A percentile compares a stretch with the other conserved stretches of the same genome.
These are phyloP conservation scores for Calameuta pallipes DNA, from an alignment of 2,888 invertebrate genomes.

Conservation along the genomic window DNA sequence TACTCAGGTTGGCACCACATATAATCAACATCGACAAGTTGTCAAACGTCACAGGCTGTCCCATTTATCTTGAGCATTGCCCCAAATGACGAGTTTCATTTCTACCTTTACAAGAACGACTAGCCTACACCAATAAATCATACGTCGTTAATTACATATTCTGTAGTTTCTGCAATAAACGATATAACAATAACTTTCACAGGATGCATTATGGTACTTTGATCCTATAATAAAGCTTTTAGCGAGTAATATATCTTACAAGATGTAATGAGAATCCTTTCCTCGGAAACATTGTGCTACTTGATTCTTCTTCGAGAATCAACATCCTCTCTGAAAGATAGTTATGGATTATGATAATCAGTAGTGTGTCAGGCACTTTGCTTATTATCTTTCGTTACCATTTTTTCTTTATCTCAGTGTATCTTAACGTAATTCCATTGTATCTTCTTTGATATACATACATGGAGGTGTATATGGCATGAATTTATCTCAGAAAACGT, in stretches of 20 bases:
- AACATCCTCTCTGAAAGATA: conserved; percentile 13
- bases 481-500: neutral
- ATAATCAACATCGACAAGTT: conserved; percentile 11
- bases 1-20: conserved; percentile 16
- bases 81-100: neutral
- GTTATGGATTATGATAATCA: conserved; percentile 11
- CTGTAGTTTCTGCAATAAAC: neutral
- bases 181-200: neutral
- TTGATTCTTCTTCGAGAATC: neutral
- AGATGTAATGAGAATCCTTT: neutral
- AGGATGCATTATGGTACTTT: neutral
- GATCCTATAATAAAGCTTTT: neutral
- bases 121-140: neutral
- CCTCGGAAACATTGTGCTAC: neutral
- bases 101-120: neutral
- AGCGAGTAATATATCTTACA: neutral
- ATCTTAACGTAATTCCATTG: neutral
- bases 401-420: neutral
- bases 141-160: neutral
- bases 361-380: neutral
- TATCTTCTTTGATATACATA: neutral
- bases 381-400: neutral
- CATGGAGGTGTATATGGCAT: neutral
- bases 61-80: neutral
- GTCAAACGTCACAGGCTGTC: conserved; percentile 21